phyloP scores from a whole-genome alignment of 2,113 vertebrate genomes.

The Misgurnus mizolepis region DNA sequence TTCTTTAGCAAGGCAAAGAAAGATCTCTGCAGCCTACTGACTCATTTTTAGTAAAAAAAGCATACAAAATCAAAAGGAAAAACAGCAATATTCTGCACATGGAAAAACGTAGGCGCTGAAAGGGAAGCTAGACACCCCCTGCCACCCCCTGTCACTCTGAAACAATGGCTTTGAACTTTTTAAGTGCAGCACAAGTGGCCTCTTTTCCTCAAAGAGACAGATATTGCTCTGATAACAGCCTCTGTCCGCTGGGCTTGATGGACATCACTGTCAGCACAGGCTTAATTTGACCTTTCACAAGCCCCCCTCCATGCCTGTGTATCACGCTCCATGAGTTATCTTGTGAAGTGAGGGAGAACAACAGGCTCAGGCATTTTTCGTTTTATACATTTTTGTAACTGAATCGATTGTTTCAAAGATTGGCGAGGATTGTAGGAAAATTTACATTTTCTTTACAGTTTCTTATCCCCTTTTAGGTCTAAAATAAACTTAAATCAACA shows the following conservation, averaged over 20 bases:
- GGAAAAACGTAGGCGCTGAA: conserved; percentile 35
- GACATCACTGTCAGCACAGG: conserved; percentile 54
- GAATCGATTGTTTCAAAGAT: not conserved
- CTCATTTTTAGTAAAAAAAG: conserved; percentile 36
- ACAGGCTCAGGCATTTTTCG: not conserved
- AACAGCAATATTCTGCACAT: conserved; percentile 49
- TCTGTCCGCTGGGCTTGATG: conserved; percentile 51
- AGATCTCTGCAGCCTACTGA: conserved; percentile 4
- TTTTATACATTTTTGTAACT: not conserved
- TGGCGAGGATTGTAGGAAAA: not conserved
- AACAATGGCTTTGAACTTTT: conserved; percentile 61
- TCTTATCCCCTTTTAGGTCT: no score
- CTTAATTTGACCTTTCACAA: conserved; percentile 60
- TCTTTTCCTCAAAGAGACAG: conserved; percentile 56
- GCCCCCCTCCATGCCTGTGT: conserved; percentile 39
- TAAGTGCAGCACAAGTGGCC: conserved; percentile 59
- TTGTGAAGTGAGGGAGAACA: conserved; percentile 1
- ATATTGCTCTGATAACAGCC: conserved; percentile 61
- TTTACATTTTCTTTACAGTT: no score
- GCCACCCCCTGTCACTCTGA: conserved; percentile 53
- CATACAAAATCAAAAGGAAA: conserved; percentile 52
- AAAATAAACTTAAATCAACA: no score
- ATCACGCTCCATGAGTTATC: conserved; percentile 42
- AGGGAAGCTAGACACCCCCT: conserved; percentile 50
- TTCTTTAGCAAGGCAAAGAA: not conserved